Evolutionary conservation across 2,113 vertebrate species (phyloP).

Genomic region (Stomatorhinus ivindoensis): DNA sequence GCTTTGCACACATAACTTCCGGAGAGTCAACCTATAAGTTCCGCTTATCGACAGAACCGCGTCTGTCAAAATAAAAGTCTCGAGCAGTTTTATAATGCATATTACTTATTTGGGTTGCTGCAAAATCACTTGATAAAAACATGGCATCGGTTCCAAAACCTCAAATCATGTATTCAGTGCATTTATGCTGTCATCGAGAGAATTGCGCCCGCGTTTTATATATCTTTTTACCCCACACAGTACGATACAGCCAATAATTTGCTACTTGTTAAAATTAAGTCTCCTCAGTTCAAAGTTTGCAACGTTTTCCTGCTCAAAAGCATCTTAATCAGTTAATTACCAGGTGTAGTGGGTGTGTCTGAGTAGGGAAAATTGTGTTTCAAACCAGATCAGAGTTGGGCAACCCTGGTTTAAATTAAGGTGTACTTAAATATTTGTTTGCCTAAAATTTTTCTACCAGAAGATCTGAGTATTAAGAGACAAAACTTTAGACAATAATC

Average conservation of each 20-base stretch:
- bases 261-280: too few species aligned
- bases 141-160: background rate
- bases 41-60: background rate
- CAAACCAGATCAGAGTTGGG: too few species aligned
- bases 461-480: too few species aligned
- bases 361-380: too few species aligned
- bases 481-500: too few species aligned
- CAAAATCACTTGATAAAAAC: background rate
- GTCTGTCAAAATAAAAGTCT: slow-evolving; percentile 3
- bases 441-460: too few species aligned
- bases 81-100: background rate
- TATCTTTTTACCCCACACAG: background rate
- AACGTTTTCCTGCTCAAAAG: too few species aligned
- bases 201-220: background rate
- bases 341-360: background rate
- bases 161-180: background rate
- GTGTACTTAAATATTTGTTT: too few species aligned
- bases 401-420: too few species aligned
- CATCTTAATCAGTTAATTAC: background rate
- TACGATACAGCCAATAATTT: background rate
- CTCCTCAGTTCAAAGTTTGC: too few species aligned
- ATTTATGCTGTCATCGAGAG: background rate
- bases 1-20: background rate
- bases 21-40: background rate
- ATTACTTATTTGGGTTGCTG: background rate